phyloP scores from a whole-genome alignment of 2,113 vertebrate genomes.

The Willisornis vidua region DNA sequence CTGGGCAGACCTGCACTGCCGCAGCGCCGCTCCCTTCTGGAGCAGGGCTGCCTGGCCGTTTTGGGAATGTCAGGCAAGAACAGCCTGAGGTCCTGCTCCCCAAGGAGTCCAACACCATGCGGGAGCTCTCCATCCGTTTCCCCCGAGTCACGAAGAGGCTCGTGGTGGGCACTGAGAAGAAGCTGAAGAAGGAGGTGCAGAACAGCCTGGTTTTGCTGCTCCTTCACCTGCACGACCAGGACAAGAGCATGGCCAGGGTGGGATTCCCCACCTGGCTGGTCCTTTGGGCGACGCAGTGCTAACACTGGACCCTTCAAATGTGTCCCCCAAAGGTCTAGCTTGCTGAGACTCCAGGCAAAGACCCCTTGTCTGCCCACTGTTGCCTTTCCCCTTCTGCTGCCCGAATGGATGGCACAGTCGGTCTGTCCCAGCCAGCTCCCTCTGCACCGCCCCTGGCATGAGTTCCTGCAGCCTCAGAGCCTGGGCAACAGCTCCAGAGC shows the following conservation, averaged over 20 bases:
- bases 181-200: background rate
- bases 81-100: background rate
- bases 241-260: background rate
- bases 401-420: rapidly evolving
- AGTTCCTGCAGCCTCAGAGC: background rate
- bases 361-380: background rate
- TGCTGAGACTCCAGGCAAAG: background rate
- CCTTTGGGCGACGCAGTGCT: background rate
- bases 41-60: background rate
- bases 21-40: background rate
- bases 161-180: rapidly evolving
- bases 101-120: rapidly evolving
- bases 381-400: background rate
- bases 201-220: background rate
- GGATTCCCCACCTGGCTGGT: rapidly evolving
- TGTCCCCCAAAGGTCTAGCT: background rate
- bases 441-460: rapidly evolving
- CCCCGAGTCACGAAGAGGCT: background rate
- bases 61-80: background rate
- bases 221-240: background rate
- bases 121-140: background rate
- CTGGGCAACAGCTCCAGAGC: background rate
- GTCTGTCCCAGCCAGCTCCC: background rate
- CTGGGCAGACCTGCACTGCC: background rate
- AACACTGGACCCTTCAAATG: background rate